Evolutionary conservation across 2,888 invertebrate species (phyloP).

Genomic region (Nipponacmea schrenckii): DNA sequence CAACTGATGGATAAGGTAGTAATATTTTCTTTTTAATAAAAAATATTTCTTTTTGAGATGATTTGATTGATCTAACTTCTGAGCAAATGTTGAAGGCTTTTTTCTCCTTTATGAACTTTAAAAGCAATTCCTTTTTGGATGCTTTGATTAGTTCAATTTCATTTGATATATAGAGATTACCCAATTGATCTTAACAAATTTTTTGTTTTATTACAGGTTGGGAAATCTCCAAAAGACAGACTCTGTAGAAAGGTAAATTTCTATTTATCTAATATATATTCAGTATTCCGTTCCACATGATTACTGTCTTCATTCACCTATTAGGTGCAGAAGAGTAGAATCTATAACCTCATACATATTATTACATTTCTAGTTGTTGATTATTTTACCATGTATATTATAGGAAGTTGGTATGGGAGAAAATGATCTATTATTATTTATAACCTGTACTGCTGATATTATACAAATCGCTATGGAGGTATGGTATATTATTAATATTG

Average conservation of each 20-base stretch:
- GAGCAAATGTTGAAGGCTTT: not conserved
- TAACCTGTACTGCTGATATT: constrained; percentile 70
- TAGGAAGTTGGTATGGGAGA: constrained; percentile 67
- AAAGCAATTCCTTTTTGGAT: no score
- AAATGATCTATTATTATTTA: constrained; percentile 60
- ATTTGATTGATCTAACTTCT: not conserved
- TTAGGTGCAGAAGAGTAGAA: no score
- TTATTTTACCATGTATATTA: no score
- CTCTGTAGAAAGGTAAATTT: constrained; percentile 76
- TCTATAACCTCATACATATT: no score
- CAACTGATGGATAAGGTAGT: constrained; percentile 79
- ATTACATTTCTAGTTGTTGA: no score
- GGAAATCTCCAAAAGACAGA: constrained; percentile 86
- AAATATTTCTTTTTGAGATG: not conserved
- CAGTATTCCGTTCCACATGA: no score
- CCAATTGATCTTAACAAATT: not conserved
- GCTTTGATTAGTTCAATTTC: no score
- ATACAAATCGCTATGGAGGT: constrained; percentile 74
- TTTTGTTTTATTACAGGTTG: constrained; percentile 55
- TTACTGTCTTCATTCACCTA: no score
- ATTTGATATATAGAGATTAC: no score
- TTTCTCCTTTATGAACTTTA: not conserved
- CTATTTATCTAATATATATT: constrained; percentile 66
- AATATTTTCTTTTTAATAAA: not conserved
- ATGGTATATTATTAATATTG: constrained; percentile 36